Conservation (phyloP, 2,888 invertebrate genomes). For the Tipula confusa region DNA sequence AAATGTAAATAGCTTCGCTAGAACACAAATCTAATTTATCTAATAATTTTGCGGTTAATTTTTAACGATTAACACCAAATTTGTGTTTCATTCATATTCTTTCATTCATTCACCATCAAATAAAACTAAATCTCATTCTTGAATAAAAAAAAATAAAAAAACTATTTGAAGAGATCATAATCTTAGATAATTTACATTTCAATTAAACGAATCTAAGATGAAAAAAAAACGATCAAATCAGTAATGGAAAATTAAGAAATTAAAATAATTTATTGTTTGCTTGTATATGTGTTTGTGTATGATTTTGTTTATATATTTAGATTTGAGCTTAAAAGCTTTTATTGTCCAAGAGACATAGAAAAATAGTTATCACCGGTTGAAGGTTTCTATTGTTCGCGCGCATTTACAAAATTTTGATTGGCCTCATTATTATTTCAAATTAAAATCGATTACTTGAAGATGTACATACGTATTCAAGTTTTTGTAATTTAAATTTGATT, state of each 20-base stretch:
- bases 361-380: not conserved
- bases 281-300: not conserved
- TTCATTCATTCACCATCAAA: not conserved
- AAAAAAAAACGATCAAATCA: not conserved
- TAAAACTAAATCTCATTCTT: not conserved
- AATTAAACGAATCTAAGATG: not conserved
- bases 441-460: not conserved
- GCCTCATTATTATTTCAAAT: not conserved
- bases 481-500: constrained; percentile 1
- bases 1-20: not conserved
- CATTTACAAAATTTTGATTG: not conserved
- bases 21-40: not conserved
- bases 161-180: not conserved
- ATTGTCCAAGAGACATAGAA: not conserved
- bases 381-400: not conserved
- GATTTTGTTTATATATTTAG: not conserved
- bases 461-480: not conserved
- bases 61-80: not conserved
- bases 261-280: not conserved
- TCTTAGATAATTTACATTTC: constrained; percentile 9
- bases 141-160: not conserved
- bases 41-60: not conserved
- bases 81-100: not conserved
- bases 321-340: not conserved
- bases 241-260: not conserved